Evolutionary conservation across 2,888 invertebrate genomes (phyloP).

Genomic region (Diarsia dahlii): DNA sequence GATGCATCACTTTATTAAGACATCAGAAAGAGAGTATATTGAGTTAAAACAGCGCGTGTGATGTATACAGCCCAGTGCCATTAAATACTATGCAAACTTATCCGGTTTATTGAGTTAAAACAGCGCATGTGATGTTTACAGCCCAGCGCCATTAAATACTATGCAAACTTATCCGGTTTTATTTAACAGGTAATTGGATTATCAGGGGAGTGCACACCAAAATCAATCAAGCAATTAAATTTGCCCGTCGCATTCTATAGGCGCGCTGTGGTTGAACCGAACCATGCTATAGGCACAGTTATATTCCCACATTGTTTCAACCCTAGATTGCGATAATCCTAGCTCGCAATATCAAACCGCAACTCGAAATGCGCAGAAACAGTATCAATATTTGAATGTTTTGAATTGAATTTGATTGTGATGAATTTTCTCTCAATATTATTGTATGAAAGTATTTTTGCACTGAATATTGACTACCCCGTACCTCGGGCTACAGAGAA

Average conservation of each 20-base stretch:
- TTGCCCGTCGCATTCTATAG: neutral
- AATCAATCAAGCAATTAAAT: neutral
- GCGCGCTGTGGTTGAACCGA: too few species aligned
- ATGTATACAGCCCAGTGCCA: neutral
- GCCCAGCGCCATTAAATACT: neutral
- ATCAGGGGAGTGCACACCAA: neutral
- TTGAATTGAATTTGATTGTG: too few species aligned
- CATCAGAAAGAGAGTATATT: too few species aligned
- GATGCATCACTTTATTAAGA: neutral
- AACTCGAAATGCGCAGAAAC: slow-evolving; percentile 5
- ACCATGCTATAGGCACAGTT: neutral
- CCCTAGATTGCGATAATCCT: slow-evolving; percentile 4
- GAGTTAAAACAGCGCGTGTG: neutral
- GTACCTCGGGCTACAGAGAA: neutral
- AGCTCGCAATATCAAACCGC: neutral
- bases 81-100: neutral
- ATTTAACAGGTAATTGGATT: neutral
- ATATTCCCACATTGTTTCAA: neutral
- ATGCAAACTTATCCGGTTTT: neutral
- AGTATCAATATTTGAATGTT: neutral
- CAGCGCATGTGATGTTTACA: neutral
- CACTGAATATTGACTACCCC: neutral
- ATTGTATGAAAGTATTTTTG: too few species aligned
- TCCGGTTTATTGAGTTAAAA: neutral
- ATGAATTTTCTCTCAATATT: neutral